A percentile compares a stretch with the other conserved stretches of the same genome.
phyloP scores from a whole-genome alignment of 2,113 vertebrate species.

The human region DNA sequence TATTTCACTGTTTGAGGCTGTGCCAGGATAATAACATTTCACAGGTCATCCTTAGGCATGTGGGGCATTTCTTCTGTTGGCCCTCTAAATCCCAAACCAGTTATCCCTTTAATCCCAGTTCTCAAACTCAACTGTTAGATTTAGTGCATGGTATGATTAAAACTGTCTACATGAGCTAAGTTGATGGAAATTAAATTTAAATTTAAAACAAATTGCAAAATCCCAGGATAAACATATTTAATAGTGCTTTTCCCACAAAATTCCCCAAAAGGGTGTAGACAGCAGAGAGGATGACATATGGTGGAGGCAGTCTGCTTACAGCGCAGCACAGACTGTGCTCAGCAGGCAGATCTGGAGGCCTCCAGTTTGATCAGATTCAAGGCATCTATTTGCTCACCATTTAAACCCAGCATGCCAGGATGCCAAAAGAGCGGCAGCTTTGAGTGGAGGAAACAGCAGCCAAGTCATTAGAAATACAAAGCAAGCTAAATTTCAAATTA shows the following conservation, averaged over 20 bases:
- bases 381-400: constrained; percentile 26
- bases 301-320: constrained; percentile 23
- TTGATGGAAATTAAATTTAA: constrained; percentile 65
- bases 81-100: not conserved
- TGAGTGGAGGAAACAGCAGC: constrained; percentile 12
- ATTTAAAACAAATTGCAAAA: constrained; percentile 65
- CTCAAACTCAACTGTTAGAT: not conserved
- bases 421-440: not conserved
- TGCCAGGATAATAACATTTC: not conserved
- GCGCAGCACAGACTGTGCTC: not conserved
- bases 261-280: constrained; percentile 44
- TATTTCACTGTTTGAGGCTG: not conserved
- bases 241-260: not conserved
- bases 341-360: not conserved
- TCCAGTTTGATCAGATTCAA: not conserved
- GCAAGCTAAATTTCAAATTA: not conserved
- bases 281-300: constrained; percentile 47
- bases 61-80: not conserved
- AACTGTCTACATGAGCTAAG: constrained; percentile 39
- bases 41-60: not conserved
- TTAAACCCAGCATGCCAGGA: not conserved
- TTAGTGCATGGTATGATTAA: not conserved
- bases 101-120: not conserved
- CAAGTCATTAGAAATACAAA: not conserved
- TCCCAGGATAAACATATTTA: constrained; percentile 60